phyloP scores from a whole-genome alignment of 2,888 invertebrate species.

The Xylota segnis region DNA sequence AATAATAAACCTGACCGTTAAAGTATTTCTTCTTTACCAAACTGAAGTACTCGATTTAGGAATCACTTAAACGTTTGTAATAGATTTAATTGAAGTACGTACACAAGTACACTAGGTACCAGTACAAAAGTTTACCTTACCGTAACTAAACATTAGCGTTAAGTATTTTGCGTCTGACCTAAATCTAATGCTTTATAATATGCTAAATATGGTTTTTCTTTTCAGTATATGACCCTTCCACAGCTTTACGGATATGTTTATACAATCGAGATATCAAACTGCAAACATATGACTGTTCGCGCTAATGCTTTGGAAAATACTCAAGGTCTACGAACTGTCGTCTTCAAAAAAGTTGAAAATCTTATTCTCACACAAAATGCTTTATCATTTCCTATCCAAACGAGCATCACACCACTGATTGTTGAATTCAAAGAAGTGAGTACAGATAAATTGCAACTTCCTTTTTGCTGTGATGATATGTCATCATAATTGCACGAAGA shows the following conservation, averaged over 20 bases:
- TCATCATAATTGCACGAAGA: slow-evolving; percentile 30
- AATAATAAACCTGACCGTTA: background rate
- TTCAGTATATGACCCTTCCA: slow-evolving; percentile 87
- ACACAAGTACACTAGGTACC: background rate
- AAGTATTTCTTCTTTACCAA: background rate
- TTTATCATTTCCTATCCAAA: slow-evolving; percentile 86
- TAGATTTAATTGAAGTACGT: no score
- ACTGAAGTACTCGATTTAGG: background rate
- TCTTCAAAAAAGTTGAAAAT: slow-evolving; percentile 87
- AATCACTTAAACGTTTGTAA: background rate
- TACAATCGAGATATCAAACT: slow-evolving; percentile 88
- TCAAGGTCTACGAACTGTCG: slow-evolving; percentile 87
- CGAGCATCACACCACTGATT: slow-evolving; percentile 82
- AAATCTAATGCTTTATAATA: slow-evolving; percentile 1
- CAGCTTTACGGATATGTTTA: slow-evolving; percentile 83
- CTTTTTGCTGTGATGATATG: slow-evolving; percentile 48
- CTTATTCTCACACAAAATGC: slow-evolving; percentile 87
- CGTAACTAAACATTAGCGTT: background rate
- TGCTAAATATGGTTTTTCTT: no score
- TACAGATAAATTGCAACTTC: slow-evolving; percentile 49
- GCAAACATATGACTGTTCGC: slow-evolving; percentile 87
- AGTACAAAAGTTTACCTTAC: background rate
- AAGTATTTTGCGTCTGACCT: background rate
- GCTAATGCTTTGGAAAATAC: slow-evolving; percentile 87
- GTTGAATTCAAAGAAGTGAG: slow-evolving; percentile 82